Conservation (phyloP, 2,113 vertebrate genomes). For the Donacobius atricapilla region DNA sequence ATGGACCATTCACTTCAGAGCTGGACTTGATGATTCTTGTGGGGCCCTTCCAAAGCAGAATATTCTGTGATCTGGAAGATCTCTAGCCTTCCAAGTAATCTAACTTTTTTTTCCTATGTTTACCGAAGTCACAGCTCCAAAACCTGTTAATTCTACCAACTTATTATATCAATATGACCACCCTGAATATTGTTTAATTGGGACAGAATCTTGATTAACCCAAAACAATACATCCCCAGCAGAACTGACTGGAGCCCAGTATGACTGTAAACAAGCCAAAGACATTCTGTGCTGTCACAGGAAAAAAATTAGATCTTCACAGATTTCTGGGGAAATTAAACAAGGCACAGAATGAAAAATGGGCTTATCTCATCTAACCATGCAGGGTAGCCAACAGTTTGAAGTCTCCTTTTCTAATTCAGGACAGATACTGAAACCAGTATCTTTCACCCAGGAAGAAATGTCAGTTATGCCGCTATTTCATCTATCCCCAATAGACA, state of each 20-base stretch:
- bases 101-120: neutral
- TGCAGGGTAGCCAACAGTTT: neutral
- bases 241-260: neutral
- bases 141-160: neutral
- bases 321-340: neutral
- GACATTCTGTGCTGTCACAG: neutral
- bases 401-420: neutral
- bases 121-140: neutral
- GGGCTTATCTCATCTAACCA: neutral
- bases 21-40: neutral
- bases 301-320: neutral
- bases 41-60: neutral
- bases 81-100: neutral
- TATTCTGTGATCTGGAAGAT: neutral
- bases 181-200: neutral
- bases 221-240: neutral
- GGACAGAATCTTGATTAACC: neutral
- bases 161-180: neutral
- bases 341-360: neutral
- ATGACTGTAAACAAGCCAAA: neutral
- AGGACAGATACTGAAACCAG: neutral
- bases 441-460: neutral
- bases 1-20: neutral
- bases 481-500: neutral
- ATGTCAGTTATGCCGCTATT: neutral